These are phyloP conservation scores for Urosaurus nigricauda DNA, from an alignment of 2,797 vertebrate species.

Conservation along the genomic window DNA sequence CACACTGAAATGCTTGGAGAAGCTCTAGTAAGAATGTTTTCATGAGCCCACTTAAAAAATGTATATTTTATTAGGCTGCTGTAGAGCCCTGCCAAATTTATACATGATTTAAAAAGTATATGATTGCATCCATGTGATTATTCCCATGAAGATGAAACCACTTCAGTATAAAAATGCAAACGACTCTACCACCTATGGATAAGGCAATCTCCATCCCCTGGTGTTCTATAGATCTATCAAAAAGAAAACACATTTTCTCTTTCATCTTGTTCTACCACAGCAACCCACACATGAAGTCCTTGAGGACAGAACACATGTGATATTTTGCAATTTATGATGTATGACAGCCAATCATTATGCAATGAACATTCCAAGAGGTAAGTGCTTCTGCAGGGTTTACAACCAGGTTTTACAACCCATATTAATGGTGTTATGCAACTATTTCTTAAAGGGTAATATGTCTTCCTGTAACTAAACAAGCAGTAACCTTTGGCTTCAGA, in stretches of 20 bases:
- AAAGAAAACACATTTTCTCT: not conserved
- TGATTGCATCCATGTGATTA: not conserved
- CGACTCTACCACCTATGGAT: not conserved
- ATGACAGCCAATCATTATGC: slow-evolving; percentile 5
- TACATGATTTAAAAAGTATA: not conserved
- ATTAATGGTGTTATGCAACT: not conserved
- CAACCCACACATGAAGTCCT: slow-evolving; percentile 19
- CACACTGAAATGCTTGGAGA: not conserved
- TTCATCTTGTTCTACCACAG: slow-evolving; percentile 18
- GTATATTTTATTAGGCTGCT: not conserved
- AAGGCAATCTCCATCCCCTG: not conserved
- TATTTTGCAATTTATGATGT: not conserved
- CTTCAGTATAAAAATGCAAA: not conserved
- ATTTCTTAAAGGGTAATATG: not conserved
- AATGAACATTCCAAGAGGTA: not conserved
- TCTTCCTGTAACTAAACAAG: not conserved
- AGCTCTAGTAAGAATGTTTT: not conserved
- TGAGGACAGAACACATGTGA: slow-evolving; percentile 12
- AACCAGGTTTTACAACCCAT: not conserved
- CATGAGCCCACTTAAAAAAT: not conserved
- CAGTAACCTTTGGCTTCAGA: not conserved
- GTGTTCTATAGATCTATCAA: slow-evolving; percentile 2
- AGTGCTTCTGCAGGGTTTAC: not conserved
- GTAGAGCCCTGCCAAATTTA: not conserved
- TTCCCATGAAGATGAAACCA: not conserved